phyloP scores from a whole-genome alignment of 53 echinoderm and acorn worm species.

The Stichopus horrens region DNA sequence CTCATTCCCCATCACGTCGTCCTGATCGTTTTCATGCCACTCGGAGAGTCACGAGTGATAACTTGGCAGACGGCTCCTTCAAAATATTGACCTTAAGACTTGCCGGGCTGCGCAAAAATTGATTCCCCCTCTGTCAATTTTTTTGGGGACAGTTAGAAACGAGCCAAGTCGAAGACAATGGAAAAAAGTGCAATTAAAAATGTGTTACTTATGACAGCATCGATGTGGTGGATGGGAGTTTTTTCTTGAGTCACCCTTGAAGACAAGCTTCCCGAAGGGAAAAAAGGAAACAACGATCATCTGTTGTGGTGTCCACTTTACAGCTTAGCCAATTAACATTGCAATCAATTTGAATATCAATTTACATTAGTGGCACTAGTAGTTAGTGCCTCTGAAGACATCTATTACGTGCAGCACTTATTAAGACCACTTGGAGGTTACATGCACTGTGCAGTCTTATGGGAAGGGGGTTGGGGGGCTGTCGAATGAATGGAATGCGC shows the following conservation, averaged over 20 bases:
- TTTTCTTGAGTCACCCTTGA: background rate
- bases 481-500: too few species aligned
- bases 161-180: background rate
- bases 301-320: too few species aligned
- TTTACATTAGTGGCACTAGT: too few species aligned
- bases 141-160: background rate
- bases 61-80: slow-evolving; percentile 1
- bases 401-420: too few species aligned
- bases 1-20: background rate
- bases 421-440: too few species aligned
- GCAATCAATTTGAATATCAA: too few species aligned
- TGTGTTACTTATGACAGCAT: background rate
- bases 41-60: slow-evolving; percentile 17
- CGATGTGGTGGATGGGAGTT: background rate
- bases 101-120: slow-evolving; percentile 18
- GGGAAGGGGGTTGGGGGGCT: too few species aligned
- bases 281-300: background rate
- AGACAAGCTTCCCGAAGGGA: background rate
- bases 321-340: too few species aligned
- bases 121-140: slow-evolving; percentile 29
- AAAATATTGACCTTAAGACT: slow-evolving; percentile 40
- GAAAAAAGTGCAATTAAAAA: slow-evolving; percentile 35
- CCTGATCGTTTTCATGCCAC: slow-evolving; percentile 34
- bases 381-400: too few species aligned
- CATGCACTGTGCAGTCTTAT: too few species aligned